phyloP scores from a whole-genome alignment of 2,797 vertebrate species.

The Mergus octosetaceus region DNA sequence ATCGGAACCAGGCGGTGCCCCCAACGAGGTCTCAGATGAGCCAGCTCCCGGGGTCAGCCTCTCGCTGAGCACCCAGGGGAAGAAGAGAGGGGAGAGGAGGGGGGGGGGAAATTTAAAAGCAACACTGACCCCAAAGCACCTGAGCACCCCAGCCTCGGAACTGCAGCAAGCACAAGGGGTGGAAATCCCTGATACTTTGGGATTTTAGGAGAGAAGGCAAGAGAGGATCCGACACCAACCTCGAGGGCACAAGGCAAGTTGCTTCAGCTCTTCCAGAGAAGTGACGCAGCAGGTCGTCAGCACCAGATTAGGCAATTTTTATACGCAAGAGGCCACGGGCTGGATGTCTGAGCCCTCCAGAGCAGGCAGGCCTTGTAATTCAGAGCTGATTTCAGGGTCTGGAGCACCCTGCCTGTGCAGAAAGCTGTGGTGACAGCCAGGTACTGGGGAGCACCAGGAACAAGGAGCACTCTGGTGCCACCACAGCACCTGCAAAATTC shows the following conservation, averaged over 20 bases:
- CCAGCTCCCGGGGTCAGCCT: background rate
- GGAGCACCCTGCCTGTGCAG: background rate
- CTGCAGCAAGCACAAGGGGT: accelerated
- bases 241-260: background rate
- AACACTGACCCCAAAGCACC: background rate
- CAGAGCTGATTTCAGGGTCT: slow-evolving; percentile 32
- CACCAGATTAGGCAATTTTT: background rate
- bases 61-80: background rate
- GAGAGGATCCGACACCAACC: background rate
- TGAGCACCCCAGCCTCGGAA: background rate
- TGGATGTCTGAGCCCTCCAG: background rate
- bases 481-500: background rate
- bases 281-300: background rate
- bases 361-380: slow-evolving; percentile 19
- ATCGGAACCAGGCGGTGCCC: background rate
- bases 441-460: background rate
- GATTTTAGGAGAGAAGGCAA: background rate
- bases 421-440: background rate
- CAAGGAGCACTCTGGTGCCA: background rate
- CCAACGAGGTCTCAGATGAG: background rate
- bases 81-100: background rate
- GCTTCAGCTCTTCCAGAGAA: background rate
- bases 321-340: background rate
- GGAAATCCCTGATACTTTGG: background rate
- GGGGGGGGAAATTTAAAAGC: background rate